phyloP scores from a whole-genome alignment of 37 sponge, comb jelly and placozoan species.

The Ianthella basta region DNA sequence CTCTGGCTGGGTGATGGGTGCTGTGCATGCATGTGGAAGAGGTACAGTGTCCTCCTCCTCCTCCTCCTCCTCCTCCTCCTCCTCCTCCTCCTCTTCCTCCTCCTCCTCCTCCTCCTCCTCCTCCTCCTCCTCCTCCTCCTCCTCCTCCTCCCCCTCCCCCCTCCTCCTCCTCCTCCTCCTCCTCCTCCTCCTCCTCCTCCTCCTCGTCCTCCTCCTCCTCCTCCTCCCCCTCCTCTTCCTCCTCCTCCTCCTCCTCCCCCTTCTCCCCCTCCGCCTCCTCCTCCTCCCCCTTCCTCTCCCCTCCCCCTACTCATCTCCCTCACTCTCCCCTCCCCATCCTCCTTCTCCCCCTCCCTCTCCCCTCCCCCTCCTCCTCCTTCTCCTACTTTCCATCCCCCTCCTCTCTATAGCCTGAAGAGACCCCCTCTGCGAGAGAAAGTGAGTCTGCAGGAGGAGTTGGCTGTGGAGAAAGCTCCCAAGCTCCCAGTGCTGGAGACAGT shows the following conservation, averaged over 20 bases:
- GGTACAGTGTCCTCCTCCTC: too few species aligned
- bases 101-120: too few species aligned
- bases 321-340: too few species aligned
- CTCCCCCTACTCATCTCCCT: background rate
- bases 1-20: too few species aligned
- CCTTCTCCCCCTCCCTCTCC: too few species aligned
- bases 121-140: too few species aligned
- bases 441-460: background rate
- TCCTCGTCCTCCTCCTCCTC: background rate
- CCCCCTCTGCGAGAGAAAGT: background rate
- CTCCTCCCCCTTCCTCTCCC: background rate
- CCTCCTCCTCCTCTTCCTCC: too few species aligned
- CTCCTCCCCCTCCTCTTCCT: background rate
- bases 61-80: too few species aligned
- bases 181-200: constrained; percentile 8
- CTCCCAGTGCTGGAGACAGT: constrained; percentile 25
- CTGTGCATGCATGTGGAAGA: too few species aligned
- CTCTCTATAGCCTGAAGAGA: background rate
- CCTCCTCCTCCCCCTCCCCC: background rate
- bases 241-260: constrained; percentile 5
- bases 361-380: too few species aligned
- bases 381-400: too few species aligned
- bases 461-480: background rate
- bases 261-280: background rate
- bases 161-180: background rate